phyloP scores from a whole-genome alignment of 2,113 vertebrate genomes.

The Corythaeola cristata region DNA sequence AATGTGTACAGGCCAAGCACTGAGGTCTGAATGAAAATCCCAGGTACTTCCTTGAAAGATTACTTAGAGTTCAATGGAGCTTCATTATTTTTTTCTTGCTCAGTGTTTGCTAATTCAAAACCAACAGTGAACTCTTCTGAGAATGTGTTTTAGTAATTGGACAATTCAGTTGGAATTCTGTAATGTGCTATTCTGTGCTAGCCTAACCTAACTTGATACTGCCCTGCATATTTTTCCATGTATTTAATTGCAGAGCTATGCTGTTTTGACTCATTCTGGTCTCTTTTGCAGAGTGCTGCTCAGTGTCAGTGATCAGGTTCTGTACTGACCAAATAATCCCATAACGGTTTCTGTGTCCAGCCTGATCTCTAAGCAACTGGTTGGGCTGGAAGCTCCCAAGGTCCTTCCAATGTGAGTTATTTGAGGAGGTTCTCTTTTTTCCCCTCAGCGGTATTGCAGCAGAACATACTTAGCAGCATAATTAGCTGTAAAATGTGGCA shows the following conservation, averaged over 20 bases:
- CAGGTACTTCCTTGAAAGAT: not conserved
- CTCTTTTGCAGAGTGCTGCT: not conserved
- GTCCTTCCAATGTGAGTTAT: not conserved
- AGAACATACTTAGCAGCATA: not conserved
- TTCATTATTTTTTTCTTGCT: not conserved
- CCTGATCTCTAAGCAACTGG: not conserved
- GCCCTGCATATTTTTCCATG: not conserved
- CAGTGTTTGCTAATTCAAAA: not conserved
- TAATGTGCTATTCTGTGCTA: not conserved
- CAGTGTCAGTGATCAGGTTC: not conserved
- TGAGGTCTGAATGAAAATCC: not conserved
- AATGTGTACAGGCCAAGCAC: not conserved
- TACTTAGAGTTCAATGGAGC: not conserved
- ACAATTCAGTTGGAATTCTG: not conserved
- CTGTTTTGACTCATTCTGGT: not conserved
- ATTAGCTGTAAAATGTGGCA: not conserved
- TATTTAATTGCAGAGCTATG: not conserved
- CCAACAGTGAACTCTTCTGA: not conserved
- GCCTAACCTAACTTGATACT: not conserved
- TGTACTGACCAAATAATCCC: not conserved
- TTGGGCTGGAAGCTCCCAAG: not conserved
- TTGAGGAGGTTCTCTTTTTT: not conserved
- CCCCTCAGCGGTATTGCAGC: not conserved
- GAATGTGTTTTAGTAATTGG: not conserved
- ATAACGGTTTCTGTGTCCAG: not conserved